Conservation (phyloP, 2,113 vertebrate genomes). For the Otocyon megalotis region DNA sequence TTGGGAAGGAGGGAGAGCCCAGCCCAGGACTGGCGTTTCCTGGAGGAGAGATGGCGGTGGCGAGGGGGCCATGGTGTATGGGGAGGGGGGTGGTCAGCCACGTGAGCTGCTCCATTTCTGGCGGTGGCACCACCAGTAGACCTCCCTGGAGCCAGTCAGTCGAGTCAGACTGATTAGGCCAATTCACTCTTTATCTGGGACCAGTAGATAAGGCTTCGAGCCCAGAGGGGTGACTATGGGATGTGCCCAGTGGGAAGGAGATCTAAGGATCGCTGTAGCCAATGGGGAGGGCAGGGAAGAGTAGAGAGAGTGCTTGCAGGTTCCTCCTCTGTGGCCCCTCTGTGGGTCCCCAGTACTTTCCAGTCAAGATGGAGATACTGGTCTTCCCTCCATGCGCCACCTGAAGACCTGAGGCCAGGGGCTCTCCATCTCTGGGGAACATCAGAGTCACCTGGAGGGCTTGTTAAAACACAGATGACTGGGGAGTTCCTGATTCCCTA, state of each 20-base stretch:
- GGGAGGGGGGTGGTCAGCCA: neutral
- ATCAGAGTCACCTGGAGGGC: neutral
- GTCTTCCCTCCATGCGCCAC: rapidly evolving
- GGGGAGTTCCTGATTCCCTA: neutral
- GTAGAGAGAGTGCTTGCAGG: neutral
- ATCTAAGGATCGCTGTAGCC: neutral
- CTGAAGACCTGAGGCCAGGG: neutral
- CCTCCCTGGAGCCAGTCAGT: constrained; percentile 78
- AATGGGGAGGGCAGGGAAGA: neutral
- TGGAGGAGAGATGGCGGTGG: neutral
- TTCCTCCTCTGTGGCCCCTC: neutral
- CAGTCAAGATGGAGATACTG: too few species aligned
- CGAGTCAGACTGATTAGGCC: constrained; percentile 74
- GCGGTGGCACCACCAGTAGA: constrained; percentile 9
- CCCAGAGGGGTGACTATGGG: neutral
- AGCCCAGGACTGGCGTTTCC: neutral
- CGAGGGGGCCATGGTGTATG: rapidly evolving
- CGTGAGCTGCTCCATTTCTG: constrained; percentile 29
- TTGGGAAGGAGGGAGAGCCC: constrained; percentile 14
- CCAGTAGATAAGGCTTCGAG: constrained; percentile 56
- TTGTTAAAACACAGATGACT: neutral
- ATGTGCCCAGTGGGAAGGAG: constrained; percentile 45
- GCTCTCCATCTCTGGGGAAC: neutral
- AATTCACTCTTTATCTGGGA: constrained; percentile 73
- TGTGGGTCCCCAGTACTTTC: neutral